Base-by-base conservation (phyloP, 2,888 invertebrate species). In the Eumacrocentrus americanus region DNA sequence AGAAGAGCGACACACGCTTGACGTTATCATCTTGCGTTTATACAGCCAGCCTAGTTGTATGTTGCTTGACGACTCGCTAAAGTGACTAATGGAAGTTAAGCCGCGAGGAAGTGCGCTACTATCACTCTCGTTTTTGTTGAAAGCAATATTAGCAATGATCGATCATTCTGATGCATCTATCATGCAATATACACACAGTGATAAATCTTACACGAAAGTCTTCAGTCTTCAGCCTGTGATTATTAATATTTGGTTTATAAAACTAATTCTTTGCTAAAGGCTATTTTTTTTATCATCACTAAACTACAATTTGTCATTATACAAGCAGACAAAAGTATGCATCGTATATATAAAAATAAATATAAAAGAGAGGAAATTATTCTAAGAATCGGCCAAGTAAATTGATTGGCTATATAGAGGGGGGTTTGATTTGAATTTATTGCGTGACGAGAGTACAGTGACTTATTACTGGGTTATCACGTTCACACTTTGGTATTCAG, bases 21-120 rank as follows among this genome's bases (percentile, higher is more conserved):
- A 47, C 42, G 25, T 53, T 53, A 58, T 54, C 44, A 38, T 58
- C 57, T 48, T 22, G 34, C 38, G 57, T 56, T 35, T 46, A 58
- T 46, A 57, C 58, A 55, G 55, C 40, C 52, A 53, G 64, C 57
- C 63, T 63, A 44, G 9, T 18, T 5, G 61, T 62, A 51, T 63
- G 57, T 61, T 63, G 58, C 61, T 66, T 64, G 70, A 70, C 61
- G 67, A 67, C 61, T 60, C 58, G 61, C 55, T 55, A 61, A 57
- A 64, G 57, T 67, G 63, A 69, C 70, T 70, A 70, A 70, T 69
- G 69, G 67, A 47, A 34, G 11, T 34, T n/a, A n/a, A 34, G 7
- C 7, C 9, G 6, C 5, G 4, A 12, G 16, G 16, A 16, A 16
- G 16, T 7, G 1, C 6, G 16, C 9, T 5, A 34, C 9, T 42